phyloP scores from a whole-genome alignment of 2,888 invertebrate genomes.

The Tipula vernalis region DNA sequence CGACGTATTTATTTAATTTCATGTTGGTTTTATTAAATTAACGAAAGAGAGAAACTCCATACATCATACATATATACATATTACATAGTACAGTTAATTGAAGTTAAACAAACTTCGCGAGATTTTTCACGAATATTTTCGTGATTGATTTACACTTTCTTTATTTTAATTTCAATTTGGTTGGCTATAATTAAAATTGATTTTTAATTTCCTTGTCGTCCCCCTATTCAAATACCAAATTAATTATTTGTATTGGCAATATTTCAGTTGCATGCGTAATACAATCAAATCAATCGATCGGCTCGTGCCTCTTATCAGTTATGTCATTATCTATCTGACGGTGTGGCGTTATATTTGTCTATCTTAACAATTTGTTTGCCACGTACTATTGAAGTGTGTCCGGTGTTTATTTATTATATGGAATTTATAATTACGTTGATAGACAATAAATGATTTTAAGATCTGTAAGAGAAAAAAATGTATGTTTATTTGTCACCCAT shows the following conservation, averaged over 20 bases:
- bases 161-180: not conserved
- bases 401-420: not conserved
- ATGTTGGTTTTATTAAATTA: not conserved
- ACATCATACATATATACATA: not conserved
- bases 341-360: not conserved
- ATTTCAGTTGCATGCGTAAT: not conserved
- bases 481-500: not conserved
- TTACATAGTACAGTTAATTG: not conserved
- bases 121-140: not conserved
- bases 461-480: not conserved
- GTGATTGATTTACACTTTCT: not conserved
- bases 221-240: not conserved
- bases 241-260: not conserved
- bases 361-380: not conserved
- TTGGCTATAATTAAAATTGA: not conserved
- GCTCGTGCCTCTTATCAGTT: not conserved
- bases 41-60: not conserved
- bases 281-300: not conserved
- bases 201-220: not conserved
- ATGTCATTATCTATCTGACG: not conserved
- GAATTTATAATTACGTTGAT: not conserved
- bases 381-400: not conserved
- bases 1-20: not conserved
- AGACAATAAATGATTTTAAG: not conserved
- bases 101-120: not conserved